A percentile compares a stretch with the other conserved stretches of the same genome.
These are phyloP conservation scores for Siniperca obscura DNA, from an alignment of 2,797 vertebrate genomes.

Conservation along the genomic window DNA sequence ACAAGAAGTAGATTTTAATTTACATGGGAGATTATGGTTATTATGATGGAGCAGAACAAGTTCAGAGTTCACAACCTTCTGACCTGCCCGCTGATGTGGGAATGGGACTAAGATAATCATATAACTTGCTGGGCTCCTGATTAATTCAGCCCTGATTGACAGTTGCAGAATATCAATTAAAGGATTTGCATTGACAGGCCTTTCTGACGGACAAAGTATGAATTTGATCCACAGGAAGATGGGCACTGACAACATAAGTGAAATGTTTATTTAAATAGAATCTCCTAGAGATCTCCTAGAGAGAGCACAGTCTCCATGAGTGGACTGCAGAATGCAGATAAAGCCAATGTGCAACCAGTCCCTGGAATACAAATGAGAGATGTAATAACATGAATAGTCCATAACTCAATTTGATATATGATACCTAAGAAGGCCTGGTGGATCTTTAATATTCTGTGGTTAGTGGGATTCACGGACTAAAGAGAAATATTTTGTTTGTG, in stretches of 20 bases:
- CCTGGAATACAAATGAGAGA: conserved; percentile 69
- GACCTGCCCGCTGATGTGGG: conserved; percentile 48
- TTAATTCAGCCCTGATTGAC: conserved; percentile 49
- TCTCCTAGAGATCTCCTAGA: conserved; percentile 52
- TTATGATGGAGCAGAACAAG: conserved; percentile 37
- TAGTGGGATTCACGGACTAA: not conserved
- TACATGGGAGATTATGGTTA: conserved; percentile 41
- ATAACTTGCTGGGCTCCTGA: conserved; percentile 27
- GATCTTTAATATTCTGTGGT: conserved; percentile 4
- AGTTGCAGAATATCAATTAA: conserved; percentile 70
- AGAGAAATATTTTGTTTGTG: not conserved
- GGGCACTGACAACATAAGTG: conserved; percentile 56
- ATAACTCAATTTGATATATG: conserved; percentile 36
- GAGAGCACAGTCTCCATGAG: conserved; percentile 54
- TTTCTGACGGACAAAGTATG: conserved; percentile 46
- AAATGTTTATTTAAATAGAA: conserved; percentile 72
- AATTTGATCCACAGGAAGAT: conserved; percentile 60
- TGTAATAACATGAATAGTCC: conserved; percentile 42
- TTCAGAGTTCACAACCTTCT: conserved; percentile 47
- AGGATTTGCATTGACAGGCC: conserved; percentile 68
- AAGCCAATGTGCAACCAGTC: conserved; percentile 30
- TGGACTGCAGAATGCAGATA: conserved; percentile 62
- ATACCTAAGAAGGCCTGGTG: conserved; percentile 7
- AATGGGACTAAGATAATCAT: conserved; percentile 42
- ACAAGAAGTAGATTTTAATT: conserved; percentile 45